Evolutionary conservation across 2,113 vertebrate species (phyloP).

Genomic region (Phasianus colchicus): DNA sequence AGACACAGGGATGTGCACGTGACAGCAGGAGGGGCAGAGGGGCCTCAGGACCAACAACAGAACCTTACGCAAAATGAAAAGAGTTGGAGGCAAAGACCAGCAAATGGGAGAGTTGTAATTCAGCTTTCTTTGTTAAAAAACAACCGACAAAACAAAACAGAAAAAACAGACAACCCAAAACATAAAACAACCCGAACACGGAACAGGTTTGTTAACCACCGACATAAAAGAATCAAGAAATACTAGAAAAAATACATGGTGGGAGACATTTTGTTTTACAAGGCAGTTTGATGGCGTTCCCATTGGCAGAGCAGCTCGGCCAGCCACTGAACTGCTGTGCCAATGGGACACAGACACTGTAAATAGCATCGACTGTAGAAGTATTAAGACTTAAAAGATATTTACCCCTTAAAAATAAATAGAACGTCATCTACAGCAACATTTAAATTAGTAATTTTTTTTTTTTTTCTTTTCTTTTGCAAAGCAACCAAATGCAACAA

Average conservation of each 20-base stretch:
- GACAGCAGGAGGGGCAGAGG: neutral
- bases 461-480: neutral
- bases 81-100: neutral
- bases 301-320: slow-evolving; percentile 15
- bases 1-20: too few species aligned
- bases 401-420: slow-evolving; percentile 66
- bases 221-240: slow-evolving; percentile 46
- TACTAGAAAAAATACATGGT: neutral
- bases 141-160: neutral
- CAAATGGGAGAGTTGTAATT: slow-evolving; percentile 33
- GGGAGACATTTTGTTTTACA: slow-evolving; percentile 28
- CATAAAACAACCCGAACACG: slow-evolving; percentile 40
- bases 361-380: slow-evolving; percentile 16
- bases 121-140: slow-evolving; percentile 71
- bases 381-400: slow-evolving; percentile 46
- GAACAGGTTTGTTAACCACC: slow-evolving; percentile 69
- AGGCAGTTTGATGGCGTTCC: slow-evolving; percentile 35
- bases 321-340: slow-evolving; percentile 14
- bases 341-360: slow-evolving; percentile 7
- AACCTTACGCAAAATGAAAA: neutral
- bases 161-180: slow-evolving; percentile 20
- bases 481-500: slow-evolving; percentile 53
- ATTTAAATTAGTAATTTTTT: slow-evolving; percentile 53
- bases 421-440: slow-evolving; percentile 36
- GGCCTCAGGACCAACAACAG: neutral